These are phyloP conservation scores for Archips crataeganus DNA, from an alignment of 2,888 invertebrate genomes.

Conservation along the genomic window DNA sequence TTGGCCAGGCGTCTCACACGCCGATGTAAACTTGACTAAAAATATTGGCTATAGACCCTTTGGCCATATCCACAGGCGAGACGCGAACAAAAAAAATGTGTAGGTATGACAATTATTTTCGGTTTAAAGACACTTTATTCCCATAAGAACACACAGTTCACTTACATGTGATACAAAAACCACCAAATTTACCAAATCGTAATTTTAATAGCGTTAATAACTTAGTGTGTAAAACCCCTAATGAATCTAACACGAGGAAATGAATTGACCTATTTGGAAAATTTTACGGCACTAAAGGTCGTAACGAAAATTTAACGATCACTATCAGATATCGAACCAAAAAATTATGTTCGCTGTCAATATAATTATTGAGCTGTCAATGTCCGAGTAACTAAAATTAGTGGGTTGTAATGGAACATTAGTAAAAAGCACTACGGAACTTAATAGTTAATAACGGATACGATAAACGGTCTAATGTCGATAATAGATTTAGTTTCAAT, in stretches of 20 bases:
- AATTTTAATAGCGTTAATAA: not conserved
- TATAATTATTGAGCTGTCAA: slow-evolving; percentile 37
- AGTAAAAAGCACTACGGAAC: slow-evolving; percentile 31
- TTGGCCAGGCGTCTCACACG: too few relatives aligned
- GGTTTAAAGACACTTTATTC: too few relatives aligned
- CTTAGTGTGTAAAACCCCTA: not conserved
- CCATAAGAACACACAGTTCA: too few relatives aligned
- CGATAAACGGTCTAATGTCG: slow-evolving; percentile 38
- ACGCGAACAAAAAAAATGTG: too few relatives aligned
- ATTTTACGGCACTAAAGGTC: slow-evolving; percentile 26
- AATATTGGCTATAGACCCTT: too few relatives aligned
- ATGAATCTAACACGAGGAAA: not conserved
- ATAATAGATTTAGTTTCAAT: slow-evolving; percentile 38
- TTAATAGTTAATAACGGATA: slow-evolving; percentile 33
- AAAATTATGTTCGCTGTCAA: slow-evolving; percentile 34
- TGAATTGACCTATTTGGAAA: slow-evolving; percentile 3
- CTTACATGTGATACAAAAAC: too few relatives aligned
- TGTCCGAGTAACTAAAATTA: slow-evolving; percentile 22
- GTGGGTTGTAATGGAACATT: slow-evolving; percentile 27
- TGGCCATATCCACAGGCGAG: too few relatives aligned
- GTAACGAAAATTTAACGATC: slow-evolving; percentile 16
- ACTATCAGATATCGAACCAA: slow-evolving; percentile 11
- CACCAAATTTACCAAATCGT: too few relatives aligned
- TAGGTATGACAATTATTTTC: too few relatives aligned
- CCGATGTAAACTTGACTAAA: too few relatives aligned